Evolutionary conservation across 35 echinoderm and acorn worm species (phyloP), one percentile per base, ranked within the genome.

Genomic region (Diadema setosum): DNA sequence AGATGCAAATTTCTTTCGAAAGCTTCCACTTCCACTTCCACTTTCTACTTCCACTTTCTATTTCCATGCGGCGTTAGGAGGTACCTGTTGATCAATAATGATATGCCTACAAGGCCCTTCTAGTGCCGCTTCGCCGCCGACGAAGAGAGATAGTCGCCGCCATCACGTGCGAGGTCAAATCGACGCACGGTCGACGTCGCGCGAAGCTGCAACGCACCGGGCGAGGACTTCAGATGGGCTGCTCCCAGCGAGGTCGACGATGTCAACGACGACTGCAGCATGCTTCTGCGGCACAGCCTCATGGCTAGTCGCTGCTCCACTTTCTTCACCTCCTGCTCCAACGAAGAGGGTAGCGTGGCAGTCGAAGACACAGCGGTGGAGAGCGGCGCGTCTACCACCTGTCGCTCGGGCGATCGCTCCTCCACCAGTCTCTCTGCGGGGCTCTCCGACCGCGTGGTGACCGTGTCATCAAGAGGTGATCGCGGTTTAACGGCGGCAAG

Each of bases 261-360:
- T 0, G 70, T 12, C 40, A 18, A 78, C 40, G 70, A 44, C 44
- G 73, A 42, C 37, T 39, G 40, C 73, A 30, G 17, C 67, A 78
- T 78, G n/a, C 44, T 78, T 44, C 73, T 78, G 1, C 73, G 73
- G 21, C 73, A 78, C n/a, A 78, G 73, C 21, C 73, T 78, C 73
- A 78, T 39, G 3, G 73, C 73, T 20, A 78, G 73, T 6, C 73
- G 73, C 40, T 78, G 27, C 34, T 78, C 73, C 35, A 78, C 73
- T 41, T 44, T 44, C 40, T 78, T 44, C 33, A 78, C 73, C 40
- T 78, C 73, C 8, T 41, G 34, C 73, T 78, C 27, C 73, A 78
- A 44, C n/a, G 73, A 26, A 7, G 12, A 9, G 17, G 73, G 44
- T 21, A 78, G 24, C 21, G 11, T 25, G 40, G 73, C 40, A 21